Conservation (phyloP, 2,888 invertebrate species). For the Pseudanteris insignis region DNA sequence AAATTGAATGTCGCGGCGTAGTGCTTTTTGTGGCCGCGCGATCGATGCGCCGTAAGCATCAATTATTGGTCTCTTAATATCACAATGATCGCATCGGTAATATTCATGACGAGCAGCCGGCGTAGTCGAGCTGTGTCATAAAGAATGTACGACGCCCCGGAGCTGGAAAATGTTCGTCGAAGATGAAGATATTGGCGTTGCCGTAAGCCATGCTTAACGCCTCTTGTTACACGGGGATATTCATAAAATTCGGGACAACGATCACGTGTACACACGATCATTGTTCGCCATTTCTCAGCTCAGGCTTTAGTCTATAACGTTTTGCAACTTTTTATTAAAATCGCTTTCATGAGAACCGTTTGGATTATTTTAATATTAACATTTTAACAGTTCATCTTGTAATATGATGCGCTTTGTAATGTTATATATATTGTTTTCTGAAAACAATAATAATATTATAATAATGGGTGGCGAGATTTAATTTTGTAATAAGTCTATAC, state of each 20-base stretch:
- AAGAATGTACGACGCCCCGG: constrained; percentile 27
- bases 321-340: too few species aligned
- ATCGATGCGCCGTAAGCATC: constrained; percentile 24
- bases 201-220: constrained; percentile 40
- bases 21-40: constrained; percentile 7
- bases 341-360: too few species aligned
- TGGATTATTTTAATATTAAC: too few species aligned
- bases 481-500: too few species aligned
- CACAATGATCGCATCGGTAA: constrained; percentile 31
- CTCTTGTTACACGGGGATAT: constrained; percentile 41
- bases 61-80: constrained; percentile 32
- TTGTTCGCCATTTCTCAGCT: too few species aligned
- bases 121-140: constrained; percentile 6
- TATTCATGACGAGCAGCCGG: constrained; percentile 29
- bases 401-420: too few species aligned
- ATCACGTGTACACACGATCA: too few species aligned
- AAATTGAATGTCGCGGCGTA: constrained; percentile 11
- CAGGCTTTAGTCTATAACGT: too few species aligned
- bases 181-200: constrained; percentile 45
- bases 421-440: too few species aligned
- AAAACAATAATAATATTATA: too few species aligned
- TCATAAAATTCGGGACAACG: constrained; percentile 46
- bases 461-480: too few species aligned
- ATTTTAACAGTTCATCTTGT: too few species aligned
- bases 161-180: constrained; percentile 41